These are phyloP conservation scores for Tortrix viridana DNA, from an alignment of 2,888 invertebrate species.

Conservation along the genomic window DNA sequence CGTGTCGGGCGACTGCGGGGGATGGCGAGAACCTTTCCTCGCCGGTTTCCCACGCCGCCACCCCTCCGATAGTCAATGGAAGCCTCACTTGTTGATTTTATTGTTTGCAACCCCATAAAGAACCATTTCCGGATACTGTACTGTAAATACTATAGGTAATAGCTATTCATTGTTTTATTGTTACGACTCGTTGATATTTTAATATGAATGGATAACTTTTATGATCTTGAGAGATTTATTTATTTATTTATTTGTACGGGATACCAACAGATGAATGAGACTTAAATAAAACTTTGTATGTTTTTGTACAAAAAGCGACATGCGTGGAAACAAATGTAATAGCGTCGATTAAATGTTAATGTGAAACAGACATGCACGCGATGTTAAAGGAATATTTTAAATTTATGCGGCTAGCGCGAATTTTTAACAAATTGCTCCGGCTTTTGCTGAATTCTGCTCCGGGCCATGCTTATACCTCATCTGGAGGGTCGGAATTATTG, in stretches of 20 bases:
- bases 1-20: conserved; percentile 62
- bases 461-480: conserved; percentile 55
- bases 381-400: conserved; percentile 54
- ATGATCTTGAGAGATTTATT: conserved; percentile 21
- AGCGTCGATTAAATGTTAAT: conserved; percentile 54
- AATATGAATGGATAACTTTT: conserved; percentile 40
- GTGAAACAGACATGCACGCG: conserved; percentile 66
- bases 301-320: conserved; percentile 14
- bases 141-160: conserved; percentile 44
- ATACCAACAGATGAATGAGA: background rate
- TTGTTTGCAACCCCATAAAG: conserved; percentile 64
- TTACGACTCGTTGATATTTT: conserved; percentile 51
- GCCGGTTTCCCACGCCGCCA: conserved; percentile 76
- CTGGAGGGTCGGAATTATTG: conserved; percentile 14
- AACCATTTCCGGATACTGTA: conserved; percentile 67
- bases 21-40: conserved; percentile 74
- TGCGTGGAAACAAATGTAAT: conserved; percentile 40
- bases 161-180: conserved; percentile 46
- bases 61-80: conserved; percentile 61
- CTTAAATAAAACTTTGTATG: conserved; percentile 12
- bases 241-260: too few relatives aligned
- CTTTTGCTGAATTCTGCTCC: conserved; percentile 55
- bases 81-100: conserved; percentile 78
- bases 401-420: conserved; percentile 39
- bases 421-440: conserved; percentile 59